These are phyloP conservation scores for Synanceia verrucosa DNA, from an alignment of 2,797 vertebrate genomes.

Conservation along the genomic window DNA sequence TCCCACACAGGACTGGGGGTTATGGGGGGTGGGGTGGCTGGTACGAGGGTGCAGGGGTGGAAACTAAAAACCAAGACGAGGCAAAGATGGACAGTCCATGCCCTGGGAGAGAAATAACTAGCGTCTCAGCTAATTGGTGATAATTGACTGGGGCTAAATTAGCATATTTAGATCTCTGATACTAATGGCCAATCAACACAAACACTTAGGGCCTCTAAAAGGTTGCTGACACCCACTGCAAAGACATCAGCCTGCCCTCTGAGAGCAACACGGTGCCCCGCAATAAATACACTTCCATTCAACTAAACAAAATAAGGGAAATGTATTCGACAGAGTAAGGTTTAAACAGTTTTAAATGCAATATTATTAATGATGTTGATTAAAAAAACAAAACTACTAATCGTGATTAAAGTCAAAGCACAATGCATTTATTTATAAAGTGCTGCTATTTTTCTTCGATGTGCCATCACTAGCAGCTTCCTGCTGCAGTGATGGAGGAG, in stretches of 20 bases:
- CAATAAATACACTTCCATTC: too few relatives aligned
- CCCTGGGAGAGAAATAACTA: constrained; percentile 73
- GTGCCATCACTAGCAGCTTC: too few relatives aligned
- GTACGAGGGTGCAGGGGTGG: constrained; percentile 61
- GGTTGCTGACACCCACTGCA: constrained; percentile 48
- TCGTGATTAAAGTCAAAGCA: too few relatives aligned
- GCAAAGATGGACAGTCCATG: constrained; percentile 73
- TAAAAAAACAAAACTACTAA: too few relatives aligned
- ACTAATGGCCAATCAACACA: constrained; percentile 81
- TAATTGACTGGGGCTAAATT: constrained; percentile 78
- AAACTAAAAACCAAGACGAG: constrained; percentile 71
- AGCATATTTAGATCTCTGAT: constrained; percentile 81
- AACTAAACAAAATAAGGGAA: too few relatives aligned
- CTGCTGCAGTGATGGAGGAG: too few relatives aligned
- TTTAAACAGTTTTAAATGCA: too few relatives aligned
- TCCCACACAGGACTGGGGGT: constrained; percentile 47
- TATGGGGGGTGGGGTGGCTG: constrained; percentile 38
- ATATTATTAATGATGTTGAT: too few relatives aligned
- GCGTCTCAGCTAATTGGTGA: constrained; percentile 80
- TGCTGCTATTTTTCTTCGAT: too few relatives aligned
- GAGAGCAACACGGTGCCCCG: too few relatives aligned
- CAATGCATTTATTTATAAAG: too few relatives aligned
- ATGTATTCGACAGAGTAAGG: too few relatives aligned
- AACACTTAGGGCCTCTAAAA: constrained; percentile 74
- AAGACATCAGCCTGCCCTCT: constrained; percentile 54